Evolutionary conservation across 2,797 vertebrate genomes (phyloP), one percentile per base, ranked within the genome.

Genomic region (Nyctibius grandis): DNA sequence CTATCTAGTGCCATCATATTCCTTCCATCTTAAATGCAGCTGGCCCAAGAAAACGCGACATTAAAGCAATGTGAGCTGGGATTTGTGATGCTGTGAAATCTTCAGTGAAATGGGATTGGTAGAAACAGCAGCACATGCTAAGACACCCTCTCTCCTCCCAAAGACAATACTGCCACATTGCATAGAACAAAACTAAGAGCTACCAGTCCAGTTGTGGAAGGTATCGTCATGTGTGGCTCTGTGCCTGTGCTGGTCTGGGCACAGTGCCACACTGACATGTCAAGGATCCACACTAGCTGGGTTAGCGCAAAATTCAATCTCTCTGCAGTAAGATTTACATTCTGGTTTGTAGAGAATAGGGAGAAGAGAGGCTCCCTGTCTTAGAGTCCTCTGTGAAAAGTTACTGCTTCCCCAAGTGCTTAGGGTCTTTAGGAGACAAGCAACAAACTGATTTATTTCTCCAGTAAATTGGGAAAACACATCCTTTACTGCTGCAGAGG

Each of bases 401-500:
- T 44, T 65, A 54, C 45, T 67, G 53, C 76, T 84, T 75, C 76
- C 76, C 21, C 40, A 70, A 83, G 54, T 2, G 7, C 51, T 95
- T 70, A 45, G 40, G 59, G 36, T 80, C 73, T 81, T 72, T 51
- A 70, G 50, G 18, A 73, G 65, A 79, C 45, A 85, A 72, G 44
- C 34, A 70, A 57, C 53, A 77, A 79, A 76, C 67, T 25, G 72
- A 85, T 77, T 84, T 54, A 68, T 50, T 93, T 95, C 69, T 86
- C 75, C 48, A 47, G 67, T 36, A 92, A 70, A 60, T 4, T 8
- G 74, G 74, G 64, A 91, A 89, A 93, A 94, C 53, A 61, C 77
- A 77, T 72, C 64, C 34, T 81, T 78, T 93, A 53, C 60, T 87
- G 65, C 79, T 85, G 73, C 93, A 94, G 79, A 84, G 61, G 64